Evolutionary conservation across 2,888 invertebrate genomes (phyloP).

Genomic region (Anaspis maculata): DNA sequence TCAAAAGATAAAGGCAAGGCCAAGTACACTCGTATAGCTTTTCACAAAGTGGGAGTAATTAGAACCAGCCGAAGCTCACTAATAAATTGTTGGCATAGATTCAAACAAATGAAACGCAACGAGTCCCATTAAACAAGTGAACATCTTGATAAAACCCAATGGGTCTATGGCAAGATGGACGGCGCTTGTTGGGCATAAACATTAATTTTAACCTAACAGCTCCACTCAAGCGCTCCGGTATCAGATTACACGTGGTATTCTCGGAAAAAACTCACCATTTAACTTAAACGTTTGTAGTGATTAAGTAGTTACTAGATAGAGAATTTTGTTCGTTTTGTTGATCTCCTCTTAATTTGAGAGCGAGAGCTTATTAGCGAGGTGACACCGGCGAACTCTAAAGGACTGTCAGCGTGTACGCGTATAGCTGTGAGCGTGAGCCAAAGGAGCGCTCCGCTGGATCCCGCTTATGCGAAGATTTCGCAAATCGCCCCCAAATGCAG

Average conservation of each 20-base stretch:
- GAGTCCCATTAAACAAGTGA: conserved; percentile 43
- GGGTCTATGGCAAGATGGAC: conserved; percentile 38
- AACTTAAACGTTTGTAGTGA: conserved; percentile 33
- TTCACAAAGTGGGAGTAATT: too few relatives aligned
- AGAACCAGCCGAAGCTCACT: too few relatives aligned
- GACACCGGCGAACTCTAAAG: too few relatives aligned
- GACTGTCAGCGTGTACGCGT: too few relatives aligned
- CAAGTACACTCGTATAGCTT: conserved; percentile 3
- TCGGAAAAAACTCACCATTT: conserved; percentile 36
- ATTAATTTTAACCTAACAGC: conserved; percentile 44
- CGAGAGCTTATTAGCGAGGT: conserved; percentile 4
- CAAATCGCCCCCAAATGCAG: too few relatives aligned
- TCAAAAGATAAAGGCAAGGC: conserved; percentile 1
- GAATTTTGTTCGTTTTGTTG: conserved; percentile 30
- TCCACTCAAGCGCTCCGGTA: conserved; percentile 26
- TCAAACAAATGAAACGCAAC: conserved; percentile 36
- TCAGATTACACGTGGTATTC: conserved; percentile 41
- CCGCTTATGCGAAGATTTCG: too few relatives aligned
- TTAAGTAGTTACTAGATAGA: conserved; percentile 34
- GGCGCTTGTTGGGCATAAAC: conserved; percentile 40
- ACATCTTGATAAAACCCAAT: conserved; percentile 42
- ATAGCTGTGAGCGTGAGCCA: too few relatives aligned
- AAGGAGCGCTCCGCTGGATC: too few relatives aligned
- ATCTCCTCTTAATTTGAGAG: conserved; percentile 20
- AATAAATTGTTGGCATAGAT: too few relatives aligned